phyloP scores from a whole-genome alignment of 2,888 invertebrate genomes.

The Yponomeuta cagnagella region DNA sequence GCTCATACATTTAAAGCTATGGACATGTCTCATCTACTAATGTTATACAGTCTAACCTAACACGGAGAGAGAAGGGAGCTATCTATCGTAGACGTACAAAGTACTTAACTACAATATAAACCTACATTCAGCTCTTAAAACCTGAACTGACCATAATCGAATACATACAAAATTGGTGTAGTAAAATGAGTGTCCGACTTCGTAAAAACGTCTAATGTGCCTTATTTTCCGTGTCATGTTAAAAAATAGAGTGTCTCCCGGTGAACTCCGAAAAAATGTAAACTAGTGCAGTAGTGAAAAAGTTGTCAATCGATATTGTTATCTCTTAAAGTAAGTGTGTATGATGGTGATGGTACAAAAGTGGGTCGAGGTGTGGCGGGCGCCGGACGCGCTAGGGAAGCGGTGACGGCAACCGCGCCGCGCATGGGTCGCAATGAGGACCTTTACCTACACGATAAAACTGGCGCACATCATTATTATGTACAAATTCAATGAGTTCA shows the following conservation, averaged over 20 bases:
- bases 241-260: conserved; percentile 57
- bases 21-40: conserved; percentile 72
- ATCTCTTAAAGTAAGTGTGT: conserved; percentile 35
- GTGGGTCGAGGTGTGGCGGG: conserved; percentile 22
- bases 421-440: conserved; percentile 68
- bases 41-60: conserved; percentile 64
- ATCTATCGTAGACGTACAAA: conserved; percentile 59
- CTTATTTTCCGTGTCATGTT: conserved; percentile 38
- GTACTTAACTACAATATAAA: conserved; percentile 54
- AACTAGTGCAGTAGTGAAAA: conserved; percentile 65
- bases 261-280: conserved; percentile 52
- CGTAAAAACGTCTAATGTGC: conserved; percentile 62
- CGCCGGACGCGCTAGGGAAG: conserved; percentile 29
- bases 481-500: conserved; percentile 61
- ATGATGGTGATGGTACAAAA: conserved; percentile 40
- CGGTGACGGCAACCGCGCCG: conserved; percentile 50
- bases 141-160: conserved; percentile 48
- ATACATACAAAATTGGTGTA: conserved; percentile 68
- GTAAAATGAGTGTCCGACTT: conserved; percentile 62
- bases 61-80: conserved; percentile 68
- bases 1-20: conserved; percentile 73
- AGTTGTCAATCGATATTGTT: conserved; percentile 48
- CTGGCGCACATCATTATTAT: conserved; percentile 55
- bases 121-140: conserved; percentile 64
- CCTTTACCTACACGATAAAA: conserved; percentile 55